These are phyloP conservation scores for Takifugu rubripes DNA, from an alignment of 2,797 vertebrate genomes.

Conservation along the genomic window DNA sequence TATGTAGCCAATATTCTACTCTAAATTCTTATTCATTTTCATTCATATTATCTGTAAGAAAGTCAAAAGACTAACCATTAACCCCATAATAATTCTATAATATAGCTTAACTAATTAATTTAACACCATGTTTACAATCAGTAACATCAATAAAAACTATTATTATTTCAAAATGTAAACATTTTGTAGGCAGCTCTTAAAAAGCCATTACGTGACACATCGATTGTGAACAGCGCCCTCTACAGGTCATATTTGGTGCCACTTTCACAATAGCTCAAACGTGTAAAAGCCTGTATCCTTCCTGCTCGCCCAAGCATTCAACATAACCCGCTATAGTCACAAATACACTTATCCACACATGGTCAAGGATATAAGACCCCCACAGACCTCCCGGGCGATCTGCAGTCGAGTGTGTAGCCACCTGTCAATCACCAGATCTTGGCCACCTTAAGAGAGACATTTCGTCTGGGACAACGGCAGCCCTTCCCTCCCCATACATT, in stretches of 20 bases:
- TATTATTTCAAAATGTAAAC: too few relatives aligned
- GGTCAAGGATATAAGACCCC: slow-evolving; percentile 54
- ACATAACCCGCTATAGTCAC: slow-evolving; percentile 21
- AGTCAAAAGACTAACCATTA: not conserved
- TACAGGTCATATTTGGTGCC: slow-evolving; percentile 44
- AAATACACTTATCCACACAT: slow-evolving; percentile 42
- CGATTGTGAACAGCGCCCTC: slow-evolving; percentile 48
- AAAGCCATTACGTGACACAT: too few relatives aligned
- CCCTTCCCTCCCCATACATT: slow-evolving; percentile 76
- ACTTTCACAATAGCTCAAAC: slow-evolving; percentile 25
- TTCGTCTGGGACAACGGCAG: slow-evolving; percentile 80
- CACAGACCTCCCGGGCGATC: slow-evolving; percentile 70
- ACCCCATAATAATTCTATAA: too few relatives aligned
- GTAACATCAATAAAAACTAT: not conserved
- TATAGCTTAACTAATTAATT: too few relatives aligned
- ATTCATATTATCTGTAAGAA: not conserved
- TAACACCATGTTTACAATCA: not conserved
- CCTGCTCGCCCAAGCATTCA: slow-evolving; percentile 34
- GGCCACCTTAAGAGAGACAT: slow-evolving; percentile 79
- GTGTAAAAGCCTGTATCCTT: slow-evolving; percentile 1
- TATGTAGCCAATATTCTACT: not conserved
- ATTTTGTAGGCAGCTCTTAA: too few relatives aligned
- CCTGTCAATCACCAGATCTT: slow-evolving; percentile 79
- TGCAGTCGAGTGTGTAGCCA: slow-evolving; percentile 74
- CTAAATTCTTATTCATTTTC: not conserved